Conservation (phyloP, 37 sponge, comb jelly and placozoan species). For the Petrosia ficiformis region DNA sequence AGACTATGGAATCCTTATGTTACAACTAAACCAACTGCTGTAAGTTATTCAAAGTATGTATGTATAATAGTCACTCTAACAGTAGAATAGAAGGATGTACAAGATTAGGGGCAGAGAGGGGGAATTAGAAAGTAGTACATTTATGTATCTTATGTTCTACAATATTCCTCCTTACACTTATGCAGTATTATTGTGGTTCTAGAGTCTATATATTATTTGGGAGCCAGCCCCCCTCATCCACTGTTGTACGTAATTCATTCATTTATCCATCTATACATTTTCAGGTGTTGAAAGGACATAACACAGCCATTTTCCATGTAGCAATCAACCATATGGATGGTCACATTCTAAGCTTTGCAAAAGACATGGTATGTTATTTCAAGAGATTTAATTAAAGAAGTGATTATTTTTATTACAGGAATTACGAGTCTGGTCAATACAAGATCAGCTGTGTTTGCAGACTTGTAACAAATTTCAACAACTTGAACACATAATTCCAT, state of each 20-base stretch:
- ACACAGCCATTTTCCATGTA: conserved; percentile 70
- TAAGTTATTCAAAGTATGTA: conserved; percentile 17
- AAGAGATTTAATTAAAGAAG: neutral
- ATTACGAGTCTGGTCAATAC: conserved; percentile 83
- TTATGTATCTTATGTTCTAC: no score
- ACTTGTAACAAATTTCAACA: conserved; percentile 34
- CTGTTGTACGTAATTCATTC: no score
- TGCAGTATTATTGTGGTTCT: no score
- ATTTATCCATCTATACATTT: no score
- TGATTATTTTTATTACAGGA: conserved; percentile 32
- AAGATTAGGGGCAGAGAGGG: no score
- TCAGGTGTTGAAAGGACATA: conserved; percentile 79
- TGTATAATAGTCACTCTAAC: conserved; percentile 8
- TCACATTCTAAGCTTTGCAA: conserved; percentile 82
- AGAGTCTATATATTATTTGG: no score
- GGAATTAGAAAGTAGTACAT: no score
- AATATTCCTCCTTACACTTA: no score
- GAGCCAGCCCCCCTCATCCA: no score
- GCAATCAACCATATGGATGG: conserved; percentile 47
- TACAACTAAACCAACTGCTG: conserved; percentile 71
- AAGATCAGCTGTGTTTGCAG: conserved; percentile 89
- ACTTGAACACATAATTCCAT: conserved; percentile 58
- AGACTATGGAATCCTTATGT: conserved; percentile 91
- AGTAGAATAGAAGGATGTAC: no score
- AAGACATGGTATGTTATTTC: conserved; percentile 63